These are phyloP conservation scores for Beaufortia kweichowensis DNA, from an alignment of 2,113 vertebrate genomes.

Conservation along the genomic window DNA sequence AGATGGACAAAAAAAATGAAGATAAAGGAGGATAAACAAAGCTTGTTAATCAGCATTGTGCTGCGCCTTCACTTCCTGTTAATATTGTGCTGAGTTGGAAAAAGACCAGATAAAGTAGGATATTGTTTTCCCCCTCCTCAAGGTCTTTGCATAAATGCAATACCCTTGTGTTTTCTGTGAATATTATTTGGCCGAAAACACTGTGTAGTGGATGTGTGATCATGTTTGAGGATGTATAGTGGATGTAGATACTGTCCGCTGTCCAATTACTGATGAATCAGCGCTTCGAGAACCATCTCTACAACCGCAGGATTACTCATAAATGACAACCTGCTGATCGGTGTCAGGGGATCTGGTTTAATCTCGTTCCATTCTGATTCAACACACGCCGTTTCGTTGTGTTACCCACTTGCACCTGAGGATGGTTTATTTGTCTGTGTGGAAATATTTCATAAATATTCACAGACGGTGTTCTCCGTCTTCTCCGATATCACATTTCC, in stretches of 20 bases:
- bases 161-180: constrained; percentile 47
- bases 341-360: not conserved
- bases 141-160: constrained; percentile 41
- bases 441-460: constrained; percentile 31
- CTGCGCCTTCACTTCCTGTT: not conserved
- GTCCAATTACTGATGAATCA: constrained; percentile 8
- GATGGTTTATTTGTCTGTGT: not conserved
- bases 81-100: constrained; percentile 12
- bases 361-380: not conserved
- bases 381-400: not conserved
- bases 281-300: not conserved
- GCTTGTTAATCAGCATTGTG: constrained; percentile 65
- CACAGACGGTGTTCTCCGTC: not conserved
- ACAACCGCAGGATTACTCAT: not conserved
- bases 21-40: constrained; percentile 62
- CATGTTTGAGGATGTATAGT: constrained; percentile 34
- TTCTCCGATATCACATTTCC: not conserved
- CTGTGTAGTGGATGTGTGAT: constrained; percentile 4
- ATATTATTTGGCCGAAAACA: constrained; percentile 53
- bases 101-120: not conserved
- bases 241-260: not conserved
- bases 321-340: constrained; percentile 4
- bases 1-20: constrained; percentile 58
- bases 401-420: not conserved
- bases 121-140: constrained; percentile 48